Percentiles rank a stretch among this genome's conserved stretches.
These are phyloP conservation scores for Notolabrus celidotus DNA, from an alignment of 2,797 vertebrate species.

Conservation along the genomic window DNA sequence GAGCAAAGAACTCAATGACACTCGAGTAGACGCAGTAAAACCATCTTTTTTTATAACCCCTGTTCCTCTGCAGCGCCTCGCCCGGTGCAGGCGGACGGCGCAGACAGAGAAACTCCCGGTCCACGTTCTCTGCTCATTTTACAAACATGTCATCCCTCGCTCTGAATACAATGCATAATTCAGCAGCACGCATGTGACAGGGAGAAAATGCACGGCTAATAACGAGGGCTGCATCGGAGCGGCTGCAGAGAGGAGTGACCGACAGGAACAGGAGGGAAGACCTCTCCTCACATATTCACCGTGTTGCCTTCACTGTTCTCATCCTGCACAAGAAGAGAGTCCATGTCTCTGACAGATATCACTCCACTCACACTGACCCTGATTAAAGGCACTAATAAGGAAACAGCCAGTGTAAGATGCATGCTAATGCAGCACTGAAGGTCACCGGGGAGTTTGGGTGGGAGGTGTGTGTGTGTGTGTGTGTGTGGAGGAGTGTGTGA, in stretches of 20 bases:
- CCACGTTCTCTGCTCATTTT: background rate
- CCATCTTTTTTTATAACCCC: too few relatives aligned
- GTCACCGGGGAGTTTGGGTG: background rate
- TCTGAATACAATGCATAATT: constrained; percentile 20
- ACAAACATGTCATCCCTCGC: background rate
- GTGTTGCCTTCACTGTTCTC: too few relatives aligned
- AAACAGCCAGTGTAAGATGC: background rate
- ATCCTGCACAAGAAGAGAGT: too few relatives aligned
- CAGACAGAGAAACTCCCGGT: background rate
- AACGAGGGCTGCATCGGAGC: constrained; percentile 14
- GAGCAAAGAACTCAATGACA: constrained; percentile 14
- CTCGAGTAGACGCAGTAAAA: constrained; percentile 1
- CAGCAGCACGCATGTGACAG: background rate
- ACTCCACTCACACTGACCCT: background rate
- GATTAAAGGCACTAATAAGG: background rate
- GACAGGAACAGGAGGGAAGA: background rate
- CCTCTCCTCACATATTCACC: too few relatives aligned
- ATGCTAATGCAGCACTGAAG: background rate
- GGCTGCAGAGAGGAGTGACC: background rate
- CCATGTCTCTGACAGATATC: too few relatives aligned
- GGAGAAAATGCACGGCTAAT: background rate
- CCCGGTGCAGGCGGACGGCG: too few relatives aligned
- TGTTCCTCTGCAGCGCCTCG: too few relatives aligned
- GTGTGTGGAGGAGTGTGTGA: background rate
- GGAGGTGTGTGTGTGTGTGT: too few relatives aligned